phyloP scores from a whole-genome alignment of 2,797 vertebrate species.

The Rhinogobio ventralis region DNA sequence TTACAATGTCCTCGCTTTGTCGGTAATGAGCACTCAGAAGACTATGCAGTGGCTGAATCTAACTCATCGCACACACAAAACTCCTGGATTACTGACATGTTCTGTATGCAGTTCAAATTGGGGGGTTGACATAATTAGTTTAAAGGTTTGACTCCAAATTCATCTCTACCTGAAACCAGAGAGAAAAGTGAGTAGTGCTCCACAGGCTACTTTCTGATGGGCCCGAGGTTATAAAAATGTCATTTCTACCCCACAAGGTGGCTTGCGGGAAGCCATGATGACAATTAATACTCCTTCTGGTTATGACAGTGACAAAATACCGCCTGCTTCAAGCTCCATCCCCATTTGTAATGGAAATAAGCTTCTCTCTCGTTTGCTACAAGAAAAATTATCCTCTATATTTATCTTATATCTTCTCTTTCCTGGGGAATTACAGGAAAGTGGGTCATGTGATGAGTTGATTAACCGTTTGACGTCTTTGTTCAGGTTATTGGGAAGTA shows the following conservation, averaged over 20 bases:
- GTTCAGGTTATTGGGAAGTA: conserved; percentile 47
- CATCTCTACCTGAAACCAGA: conserved; percentile 14
- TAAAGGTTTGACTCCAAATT: conserved; percentile 28
- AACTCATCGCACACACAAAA: background rate
- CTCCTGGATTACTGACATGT: background rate
- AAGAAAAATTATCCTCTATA: conserved; percentile 68
- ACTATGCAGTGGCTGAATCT: background rate
- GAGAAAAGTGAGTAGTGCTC: conserved; percentile 62
- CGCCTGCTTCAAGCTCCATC: conserved; percentile 73
- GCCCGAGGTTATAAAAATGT: conserved; percentile 86
- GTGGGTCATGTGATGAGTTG: conserved; percentile 71
- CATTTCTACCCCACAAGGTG: conserved; percentile 82
- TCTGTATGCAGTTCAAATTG: background rate
- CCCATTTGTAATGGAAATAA: conserved; percentile 81
- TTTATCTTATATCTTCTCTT: conserved; percentile 61
- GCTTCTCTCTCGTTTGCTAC: conserved; percentile 66
- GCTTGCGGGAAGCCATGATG: conserved; percentile 73
- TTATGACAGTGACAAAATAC: conserved; percentile 86
- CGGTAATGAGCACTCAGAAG: background rate
- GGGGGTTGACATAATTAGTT: conserved; percentile 28
- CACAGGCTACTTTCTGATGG: conserved; percentile 83
- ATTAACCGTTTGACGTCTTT: conserved; percentile 59
- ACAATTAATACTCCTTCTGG: conserved; percentile 84
- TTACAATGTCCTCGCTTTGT: background rate
- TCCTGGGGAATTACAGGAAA: conserved; percentile 64